A percentile compares a stretch with the other conserved stretches of the same genome.
These are phyloP conservation scores for Otus scops DNA, from an alignment of 2,797 vertebrate species.

Conservation along the genomic window DNA sequence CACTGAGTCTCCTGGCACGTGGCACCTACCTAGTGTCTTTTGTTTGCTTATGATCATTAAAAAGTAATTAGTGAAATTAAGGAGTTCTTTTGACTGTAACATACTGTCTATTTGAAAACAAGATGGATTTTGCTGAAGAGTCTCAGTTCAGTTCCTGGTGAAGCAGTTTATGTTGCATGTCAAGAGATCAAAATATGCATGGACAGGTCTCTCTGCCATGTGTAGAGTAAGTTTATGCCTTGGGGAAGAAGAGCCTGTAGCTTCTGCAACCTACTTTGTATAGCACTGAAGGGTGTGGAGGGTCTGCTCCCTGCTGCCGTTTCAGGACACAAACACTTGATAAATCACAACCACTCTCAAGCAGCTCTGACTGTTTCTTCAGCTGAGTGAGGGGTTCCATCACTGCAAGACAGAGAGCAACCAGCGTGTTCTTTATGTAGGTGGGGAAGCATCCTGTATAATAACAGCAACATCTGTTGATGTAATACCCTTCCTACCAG, in stretches of 20 bases:
- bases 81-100: background rate
- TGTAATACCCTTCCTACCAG: background rate
- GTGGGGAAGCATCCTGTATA: background rate
- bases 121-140: background rate
- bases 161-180: background rate
- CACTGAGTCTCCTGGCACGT: constrained; percentile 1
- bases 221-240: background rate
- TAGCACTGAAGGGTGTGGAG: background rate
- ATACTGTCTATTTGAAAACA: background rate
- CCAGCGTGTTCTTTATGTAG: rapidly evolving
- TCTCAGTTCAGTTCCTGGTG: background rate
- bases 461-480: background rate
- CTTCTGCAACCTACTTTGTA: background rate
- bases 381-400: background rate
- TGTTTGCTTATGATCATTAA: constrained; percentile 64
- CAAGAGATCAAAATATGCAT: background rate
- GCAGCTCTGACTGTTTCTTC: background rate
- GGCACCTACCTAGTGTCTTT: constrained; percentile 10
- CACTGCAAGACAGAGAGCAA: background rate
- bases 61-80: constrained; percentile 70
- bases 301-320: background rate
- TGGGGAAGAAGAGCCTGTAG: background rate
- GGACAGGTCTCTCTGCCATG: background rate
- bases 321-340: background rate
- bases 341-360: background rate